Conservation (phyloP, 2,888 invertebrate genomes). For the Oligia strigilis region DNA sequence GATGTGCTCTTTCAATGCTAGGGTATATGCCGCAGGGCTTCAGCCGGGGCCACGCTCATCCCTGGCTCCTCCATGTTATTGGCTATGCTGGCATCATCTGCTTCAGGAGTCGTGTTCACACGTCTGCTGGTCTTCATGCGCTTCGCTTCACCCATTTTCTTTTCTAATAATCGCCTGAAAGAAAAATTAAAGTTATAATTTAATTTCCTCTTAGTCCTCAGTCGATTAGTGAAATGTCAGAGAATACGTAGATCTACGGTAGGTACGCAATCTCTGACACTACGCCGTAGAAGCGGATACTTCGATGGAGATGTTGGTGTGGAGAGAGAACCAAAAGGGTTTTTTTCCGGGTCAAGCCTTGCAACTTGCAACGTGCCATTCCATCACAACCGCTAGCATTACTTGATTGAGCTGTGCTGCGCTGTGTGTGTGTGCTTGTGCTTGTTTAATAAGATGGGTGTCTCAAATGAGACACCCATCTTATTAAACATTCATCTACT, state of each 20-base stretch:
- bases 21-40: constrained; percentile 79
- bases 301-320: background rate
- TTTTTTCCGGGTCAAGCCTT: background rate
- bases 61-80: constrained; percentile 84
- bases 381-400: background rate
- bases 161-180: constrained; percentile 87
- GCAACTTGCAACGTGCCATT: background rate
- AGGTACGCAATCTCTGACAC: background rate
- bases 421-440: too few species aligned
- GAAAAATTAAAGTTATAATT: constrained; percentile 16
- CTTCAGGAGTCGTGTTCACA: constrained; percentile 74
- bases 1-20: constrained; percentile 61
- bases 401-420: background rate
- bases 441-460: too few species aligned
- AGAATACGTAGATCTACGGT: background rate
- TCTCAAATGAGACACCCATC: background rate
- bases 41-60: constrained; percentile 80
- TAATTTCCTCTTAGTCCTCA: background rate
- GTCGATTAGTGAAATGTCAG: background rate
- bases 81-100: constrained; percentile 81
- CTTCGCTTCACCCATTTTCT: constrained; percentile 83
- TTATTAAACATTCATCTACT: constrained; percentile 18
- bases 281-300: background rate
- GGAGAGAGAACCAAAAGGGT: background rate
- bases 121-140: constrained; percentile 79